Evolutionary conservation across 2,888 invertebrate genomes (phyloP).

Genomic region (Chesias legatella): DNA sequence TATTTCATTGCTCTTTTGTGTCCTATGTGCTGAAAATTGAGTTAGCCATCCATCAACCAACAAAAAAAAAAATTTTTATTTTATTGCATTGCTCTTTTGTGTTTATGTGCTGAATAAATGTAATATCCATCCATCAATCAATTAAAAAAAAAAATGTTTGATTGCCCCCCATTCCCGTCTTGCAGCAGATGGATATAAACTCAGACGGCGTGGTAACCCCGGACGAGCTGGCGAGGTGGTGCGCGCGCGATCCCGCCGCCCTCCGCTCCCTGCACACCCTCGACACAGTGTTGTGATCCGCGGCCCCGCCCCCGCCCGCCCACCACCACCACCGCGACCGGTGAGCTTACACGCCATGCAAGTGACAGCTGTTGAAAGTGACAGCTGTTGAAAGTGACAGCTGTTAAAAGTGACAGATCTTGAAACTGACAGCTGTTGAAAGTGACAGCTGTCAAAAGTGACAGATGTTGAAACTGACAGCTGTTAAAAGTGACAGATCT

Average conservation of each 20-base stretch:
- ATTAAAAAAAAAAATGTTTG: too few relatives aligned
- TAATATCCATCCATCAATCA: too few relatives aligned
- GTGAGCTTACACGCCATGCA: too few relatives aligned
- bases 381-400: slow-evolving; percentile 1
- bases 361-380: not conserved
- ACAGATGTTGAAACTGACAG: too few relatives aligned
- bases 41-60: too few relatives aligned
- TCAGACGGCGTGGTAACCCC: slow-evolving; percentile 90
- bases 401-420: not conserved
- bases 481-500: too few relatives aligned
- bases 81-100: not conserved
- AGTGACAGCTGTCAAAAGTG: too few relatives aligned
- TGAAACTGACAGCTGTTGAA: too few relatives aligned
- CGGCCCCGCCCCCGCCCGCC: slow-evolving; percentile 26
- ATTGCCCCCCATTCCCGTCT: not conserved
- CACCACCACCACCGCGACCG: slow-evolving; percentile 7
- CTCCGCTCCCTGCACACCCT: slow-evolving; percentile 78
- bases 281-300: slow-evolving; percentile 77
- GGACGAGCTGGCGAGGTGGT: slow-evolving; percentile 90
- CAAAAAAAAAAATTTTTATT: too few relatives aligned
- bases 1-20: not conserved
- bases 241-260: slow-evolving; percentile 85
- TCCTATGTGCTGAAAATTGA: too few relatives aligned
- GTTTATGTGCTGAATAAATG: not conserved
- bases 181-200: slow-evolving; percentile 88